Conservation (phyloP, 1,140 invertebrate species). For the Probaryconus sp. region DNA sequence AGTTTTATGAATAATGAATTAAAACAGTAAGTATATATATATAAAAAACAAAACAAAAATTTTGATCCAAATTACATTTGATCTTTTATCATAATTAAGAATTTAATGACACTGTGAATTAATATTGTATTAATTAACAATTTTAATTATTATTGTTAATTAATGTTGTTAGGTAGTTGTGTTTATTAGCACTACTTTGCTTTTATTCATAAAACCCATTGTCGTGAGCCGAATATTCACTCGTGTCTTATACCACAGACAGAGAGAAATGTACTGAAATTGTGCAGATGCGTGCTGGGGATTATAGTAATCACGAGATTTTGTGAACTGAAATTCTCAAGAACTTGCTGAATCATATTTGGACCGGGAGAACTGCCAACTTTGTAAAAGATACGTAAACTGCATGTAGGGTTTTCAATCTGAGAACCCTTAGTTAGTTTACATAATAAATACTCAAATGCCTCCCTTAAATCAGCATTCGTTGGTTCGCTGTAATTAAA, state of each 20-base stretch:
- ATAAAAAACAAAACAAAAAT: constrained; percentile 7
- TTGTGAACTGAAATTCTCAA: constrained; percentile 78
- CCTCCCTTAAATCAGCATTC: constrained; percentile 81
- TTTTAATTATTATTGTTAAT: no score
- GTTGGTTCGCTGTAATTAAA: constrained; percentile 80
- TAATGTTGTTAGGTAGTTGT: constrained; percentile 6
- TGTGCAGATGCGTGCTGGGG: constrained; percentile 87
- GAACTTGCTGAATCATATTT: constrained; percentile 78
- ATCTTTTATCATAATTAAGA: no score
- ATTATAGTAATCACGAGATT: constrained; percentile 85
- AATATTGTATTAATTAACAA: no score
- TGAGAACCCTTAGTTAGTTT: constrained; percentile 85
- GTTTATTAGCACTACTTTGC: background rate
- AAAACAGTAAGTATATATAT: constrained; percentile 3
- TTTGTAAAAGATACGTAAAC: constrained; percentile 87
- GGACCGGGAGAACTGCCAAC: constrained; percentile 80
- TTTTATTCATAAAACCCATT: constrained; percentile 38
- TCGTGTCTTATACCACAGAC: constrained; percentile 84
- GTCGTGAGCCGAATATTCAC: constrained; percentile 62
- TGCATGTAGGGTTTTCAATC: constrained; percentile 81
- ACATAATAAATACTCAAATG: constrained; percentile 84
- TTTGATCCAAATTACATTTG: no score
- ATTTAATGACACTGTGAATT: background rate
- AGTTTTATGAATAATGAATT: constrained; percentile 17
- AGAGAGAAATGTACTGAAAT: constrained; percentile 87